phyloP scores from a whole-genome alignment of 2,113 vertebrate genomes.

The Pycnonotus jocosus region DNA sequence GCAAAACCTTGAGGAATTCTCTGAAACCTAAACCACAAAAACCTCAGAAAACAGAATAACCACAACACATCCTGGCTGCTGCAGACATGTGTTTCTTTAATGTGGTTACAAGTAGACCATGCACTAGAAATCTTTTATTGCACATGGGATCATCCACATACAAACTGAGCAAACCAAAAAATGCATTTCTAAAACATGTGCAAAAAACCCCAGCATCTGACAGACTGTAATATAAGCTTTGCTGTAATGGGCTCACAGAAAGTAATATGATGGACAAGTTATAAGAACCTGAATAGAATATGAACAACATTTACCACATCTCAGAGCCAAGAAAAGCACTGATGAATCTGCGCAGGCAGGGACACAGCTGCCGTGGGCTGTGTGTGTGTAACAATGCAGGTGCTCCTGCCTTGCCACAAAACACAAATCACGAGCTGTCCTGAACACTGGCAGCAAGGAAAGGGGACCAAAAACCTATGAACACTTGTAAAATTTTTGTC shows the following conservation, averaged over 20 bases:
- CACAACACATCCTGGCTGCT: neutral
- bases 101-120: slow-evolving; percentile 5
- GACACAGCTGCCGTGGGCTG: neutral
- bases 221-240: neutral
- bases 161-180: neutral
- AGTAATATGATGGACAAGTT: neutral
- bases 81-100: slow-evolving; percentile 8
- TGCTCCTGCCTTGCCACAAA: neutral
- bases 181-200: neutral
- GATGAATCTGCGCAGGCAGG: neutral
- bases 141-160: neutral
- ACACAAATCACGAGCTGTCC: neutral
- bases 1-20: neutral
- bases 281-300: neutral
- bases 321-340: neutral
- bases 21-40: slow-evolving; percentile 32
- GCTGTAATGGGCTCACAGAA: neutral
- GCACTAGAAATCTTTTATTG: neutral
- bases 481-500: neutral
- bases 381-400: neutral
- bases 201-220: neutral
- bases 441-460: neutral
- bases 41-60: neutral
- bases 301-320: neutral
- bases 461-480: neutral